Percentiles rank a stretch among this genome's conserved stretches.
Evolutionary conservation across 2,113 vertebrate species (phyloP).

Genomic region (Dicaeum eximium): DNA sequence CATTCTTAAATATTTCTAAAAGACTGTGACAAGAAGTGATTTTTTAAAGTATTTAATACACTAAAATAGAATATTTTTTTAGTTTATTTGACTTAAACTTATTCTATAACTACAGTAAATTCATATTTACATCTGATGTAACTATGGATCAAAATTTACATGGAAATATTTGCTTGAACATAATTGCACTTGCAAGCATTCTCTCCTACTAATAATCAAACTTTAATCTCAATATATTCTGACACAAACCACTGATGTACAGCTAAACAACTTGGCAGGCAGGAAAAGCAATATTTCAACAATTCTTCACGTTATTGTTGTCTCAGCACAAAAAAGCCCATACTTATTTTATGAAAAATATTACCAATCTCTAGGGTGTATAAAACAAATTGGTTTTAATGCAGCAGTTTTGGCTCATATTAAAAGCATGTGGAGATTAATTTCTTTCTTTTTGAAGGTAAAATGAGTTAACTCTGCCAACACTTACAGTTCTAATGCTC

Average conservation of each 20-base stretch:
- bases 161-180: background rate
- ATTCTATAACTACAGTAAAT: background rate
- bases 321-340: constrained; percentile 21
- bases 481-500: no score
- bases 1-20: background rate
- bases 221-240: background rate
- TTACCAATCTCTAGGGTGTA: background rate
- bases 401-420: background rate
- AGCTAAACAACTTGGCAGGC: background rate
- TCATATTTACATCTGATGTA: background rate
- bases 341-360: constrained; percentile 11
- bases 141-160: background rate
- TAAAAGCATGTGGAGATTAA: constrained; percentile 19
- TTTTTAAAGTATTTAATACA: background rate
- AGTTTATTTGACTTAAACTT: background rate
- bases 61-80: background rate
- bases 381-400: constrained; percentile 17
- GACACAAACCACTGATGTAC: background rate
- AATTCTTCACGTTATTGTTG: constrained; percentile 16
- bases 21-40: background rate
- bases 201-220: background rate
- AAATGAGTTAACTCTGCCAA: background rate
- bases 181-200: background rate
- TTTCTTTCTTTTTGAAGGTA: background rate
- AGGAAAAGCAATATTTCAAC: background rate